Evolutionary conservation across 2,113 vertebrate genomes (phyloP).

Genomic region (Lucifuga dentata): DNA sequence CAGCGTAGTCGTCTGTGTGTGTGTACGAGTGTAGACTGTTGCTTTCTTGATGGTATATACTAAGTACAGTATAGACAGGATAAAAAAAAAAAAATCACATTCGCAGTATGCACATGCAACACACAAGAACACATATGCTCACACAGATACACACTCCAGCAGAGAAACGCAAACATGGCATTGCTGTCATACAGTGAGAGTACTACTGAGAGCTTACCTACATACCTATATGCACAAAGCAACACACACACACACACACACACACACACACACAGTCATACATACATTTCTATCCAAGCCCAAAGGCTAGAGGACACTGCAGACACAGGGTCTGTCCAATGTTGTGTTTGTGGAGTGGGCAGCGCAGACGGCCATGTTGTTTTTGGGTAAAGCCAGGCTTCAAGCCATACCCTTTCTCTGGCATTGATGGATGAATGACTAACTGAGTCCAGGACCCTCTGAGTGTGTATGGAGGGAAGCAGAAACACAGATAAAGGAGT

Average conservation of each 20-base stretch:
- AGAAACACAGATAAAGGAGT: constrained; percentile 52
- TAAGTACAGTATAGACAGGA: no score
- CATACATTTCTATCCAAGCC: constrained; percentile 47
- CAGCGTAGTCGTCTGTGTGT: constrained; percentile 38
- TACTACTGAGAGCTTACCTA: constrained; percentile 3
- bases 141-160: constrained; percentile 3
- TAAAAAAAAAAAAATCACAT: no score
- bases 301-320: constrained; percentile 53
- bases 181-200: background rate
- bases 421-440: constrained; percentile 64
- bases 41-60: background rate
- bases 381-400: constrained; percentile 66
- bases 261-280: background rate
- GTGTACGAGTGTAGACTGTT: constrained; percentile 10
- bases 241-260: constrained; percentile 9
- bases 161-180: background rate
- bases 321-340: constrained; percentile 50
- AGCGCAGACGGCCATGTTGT: constrained; percentile 65
- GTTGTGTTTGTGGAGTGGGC: constrained; percentile 60
- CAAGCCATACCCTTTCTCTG: constrained; percentile 51
- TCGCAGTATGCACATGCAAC: background rate
- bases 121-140: constrained; percentile 28
- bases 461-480: constrained; percentile 52
- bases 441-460: constrained; percentile 47
- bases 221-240: background rate